Conservation (phyloP, 2,888 invertebrate species). For the Idaea straminata region DNA sequence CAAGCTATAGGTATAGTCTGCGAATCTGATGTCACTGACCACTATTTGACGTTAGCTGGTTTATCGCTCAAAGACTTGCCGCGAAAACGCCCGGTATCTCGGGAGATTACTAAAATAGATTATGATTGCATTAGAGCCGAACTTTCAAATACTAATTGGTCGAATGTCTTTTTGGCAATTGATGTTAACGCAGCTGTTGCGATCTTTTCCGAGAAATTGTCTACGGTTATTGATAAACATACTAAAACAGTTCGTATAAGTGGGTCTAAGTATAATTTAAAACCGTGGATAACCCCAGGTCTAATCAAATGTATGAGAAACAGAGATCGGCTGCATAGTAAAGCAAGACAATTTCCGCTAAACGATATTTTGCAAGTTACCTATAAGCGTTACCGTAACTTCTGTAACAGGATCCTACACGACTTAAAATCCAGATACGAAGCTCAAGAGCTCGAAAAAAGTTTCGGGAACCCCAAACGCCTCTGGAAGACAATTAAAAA, state of each 20-base stretch:
- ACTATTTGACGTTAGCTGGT: background rate
- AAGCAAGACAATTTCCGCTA: conserved; percentile 1
- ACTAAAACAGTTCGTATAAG: conserved; percentile 4
- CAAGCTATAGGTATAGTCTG: conserved; percentile 12
- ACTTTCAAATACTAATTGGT: background rate
- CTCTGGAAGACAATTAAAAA: background rate
- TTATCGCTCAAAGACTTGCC: background rate
- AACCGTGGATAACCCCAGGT: background rate
- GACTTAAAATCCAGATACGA: background rate
- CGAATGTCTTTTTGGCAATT: background rate
- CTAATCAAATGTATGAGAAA: conserved; percentile 9
- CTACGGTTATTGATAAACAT: conserved; percentile 1
- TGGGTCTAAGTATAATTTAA: conserved; percentile 6
- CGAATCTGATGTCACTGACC: conserved; percentile 15
- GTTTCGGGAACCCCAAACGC: background rate
- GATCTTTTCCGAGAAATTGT: background rate
- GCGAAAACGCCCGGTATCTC: background rate
- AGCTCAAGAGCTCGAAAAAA: background rate
- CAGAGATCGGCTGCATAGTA: conserved; percentile 6
- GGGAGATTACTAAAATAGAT: background rate
- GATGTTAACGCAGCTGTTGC: background rate
- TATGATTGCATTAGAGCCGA: background rate
- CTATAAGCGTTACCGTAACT: background rate
- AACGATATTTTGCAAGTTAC: conserved; percentile 3
- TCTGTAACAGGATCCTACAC: background rate